Percentiles rank a stretch among this genome's conserved stretches.
Evolutionary conservation across 2,113 vertebrate genomes (phyloP).

Genomic region (Scatophagus argus): DNA sequence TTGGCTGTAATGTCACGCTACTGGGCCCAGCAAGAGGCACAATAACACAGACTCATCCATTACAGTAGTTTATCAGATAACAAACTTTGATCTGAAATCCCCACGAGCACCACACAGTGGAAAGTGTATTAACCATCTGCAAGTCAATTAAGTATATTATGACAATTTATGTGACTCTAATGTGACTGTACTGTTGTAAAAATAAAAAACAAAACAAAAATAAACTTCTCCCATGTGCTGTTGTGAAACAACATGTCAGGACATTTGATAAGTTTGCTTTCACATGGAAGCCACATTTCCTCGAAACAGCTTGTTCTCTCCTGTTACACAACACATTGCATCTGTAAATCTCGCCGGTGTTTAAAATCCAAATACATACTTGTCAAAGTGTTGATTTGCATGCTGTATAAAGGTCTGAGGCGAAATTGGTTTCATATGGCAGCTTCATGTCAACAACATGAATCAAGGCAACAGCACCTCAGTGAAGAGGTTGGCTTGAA

Average conservation of each 20-base stretch:
- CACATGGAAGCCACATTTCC: conserved; percentile 16
- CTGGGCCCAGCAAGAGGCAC: background rate
- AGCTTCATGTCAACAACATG: conserved; percentile 31
- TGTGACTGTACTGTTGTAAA: background rate
- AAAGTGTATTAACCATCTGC: conserved; percentile 25
- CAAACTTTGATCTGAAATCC: conserved; percentile 4
- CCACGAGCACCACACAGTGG: background rate
- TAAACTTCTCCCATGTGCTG: background rate
- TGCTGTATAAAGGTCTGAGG: background rate
- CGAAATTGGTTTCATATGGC: conserved; percentile 19
- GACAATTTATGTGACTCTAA: background rate
- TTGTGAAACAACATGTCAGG: background rate
- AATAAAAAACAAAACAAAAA: background rate
- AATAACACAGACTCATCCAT: conserved; percentile 19
- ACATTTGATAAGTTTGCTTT: background rate
- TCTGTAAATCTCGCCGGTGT: conserved; percentile 3
- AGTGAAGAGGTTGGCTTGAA: conserved; percentile 38
- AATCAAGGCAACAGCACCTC: conserved; percentile 11
- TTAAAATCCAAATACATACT: conserved; percentile 18
- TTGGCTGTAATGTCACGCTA: conserved; percentile 10
- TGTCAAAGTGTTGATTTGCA: conserved; percentile 35
- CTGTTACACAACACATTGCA: background rate
- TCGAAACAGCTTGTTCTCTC: background rate
- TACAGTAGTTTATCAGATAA: conserved; percentile 10
- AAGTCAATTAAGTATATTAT: conserved; percentile 13